phyloP scores from a whole-genome alignment of 2,113 vertebrate genomes.

The Physeter macrocephalus region DNA sequence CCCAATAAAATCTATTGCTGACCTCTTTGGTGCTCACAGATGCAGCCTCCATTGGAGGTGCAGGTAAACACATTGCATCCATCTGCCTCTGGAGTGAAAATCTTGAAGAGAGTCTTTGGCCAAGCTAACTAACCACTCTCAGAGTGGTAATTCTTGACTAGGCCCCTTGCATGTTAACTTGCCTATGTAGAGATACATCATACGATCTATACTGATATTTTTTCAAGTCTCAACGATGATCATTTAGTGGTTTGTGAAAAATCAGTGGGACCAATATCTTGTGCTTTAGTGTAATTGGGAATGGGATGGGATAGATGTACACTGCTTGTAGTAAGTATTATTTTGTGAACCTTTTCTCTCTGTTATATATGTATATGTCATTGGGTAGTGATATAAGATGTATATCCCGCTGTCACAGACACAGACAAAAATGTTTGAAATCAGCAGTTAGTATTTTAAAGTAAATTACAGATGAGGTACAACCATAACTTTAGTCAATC shows the following conservation, averaged over 20 bases:
- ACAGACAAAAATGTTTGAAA: background rate
- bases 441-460: background rate
- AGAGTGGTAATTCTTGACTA: background rate
- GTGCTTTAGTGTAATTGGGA: background rate
- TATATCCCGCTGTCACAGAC: background rate
- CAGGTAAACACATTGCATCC: background rate
- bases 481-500: background rate
- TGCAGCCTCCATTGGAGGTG: background rate
- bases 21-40: background rate
- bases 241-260: background rate
- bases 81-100: background rate
- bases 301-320: background rate
- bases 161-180: background rate
- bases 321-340: background rate
- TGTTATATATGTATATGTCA: background rate
- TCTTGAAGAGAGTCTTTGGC: background rate
- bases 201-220: background rate
- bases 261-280: background rate
- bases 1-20: background rate
- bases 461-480: background rate
- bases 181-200: background rate
- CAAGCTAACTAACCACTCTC: background rate
- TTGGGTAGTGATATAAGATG: background rate
- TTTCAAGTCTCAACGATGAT: background rate
- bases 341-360: background rate